Evolutionary conservation across 92 coral and sea anemone genomes (phyloP).

Genomic region (Desmophyllum pertusum): DNA sequence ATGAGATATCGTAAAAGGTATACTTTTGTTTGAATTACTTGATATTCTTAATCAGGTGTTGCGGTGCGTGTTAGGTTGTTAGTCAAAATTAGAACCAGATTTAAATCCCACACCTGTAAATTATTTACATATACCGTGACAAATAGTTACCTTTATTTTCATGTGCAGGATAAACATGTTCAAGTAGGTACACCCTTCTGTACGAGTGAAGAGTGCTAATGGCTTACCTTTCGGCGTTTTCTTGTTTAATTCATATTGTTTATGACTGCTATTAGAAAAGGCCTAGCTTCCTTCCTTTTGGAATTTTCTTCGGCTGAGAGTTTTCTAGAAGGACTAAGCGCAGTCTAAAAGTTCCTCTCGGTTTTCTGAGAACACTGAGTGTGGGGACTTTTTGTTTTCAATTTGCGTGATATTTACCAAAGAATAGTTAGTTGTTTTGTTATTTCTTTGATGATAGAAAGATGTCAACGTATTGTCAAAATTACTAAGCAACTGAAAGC

Average conservation of each 20-base stretch:
- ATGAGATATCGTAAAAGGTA: neutral
- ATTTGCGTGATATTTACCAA: neutral
- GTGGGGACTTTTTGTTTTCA: neutral
- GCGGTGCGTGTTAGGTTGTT: neutral
- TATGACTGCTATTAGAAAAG: neutral
- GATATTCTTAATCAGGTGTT: neutral
- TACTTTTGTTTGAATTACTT: neutral
- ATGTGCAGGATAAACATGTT: neutral
- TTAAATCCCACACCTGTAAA: conserved; percentile 6
- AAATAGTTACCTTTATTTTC: neutral
- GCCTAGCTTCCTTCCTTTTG: neutral
- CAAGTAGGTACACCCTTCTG: neutral
- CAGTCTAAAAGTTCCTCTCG: too few species aligned
- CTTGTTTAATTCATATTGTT: too few species aligned
- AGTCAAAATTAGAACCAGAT: neutral
- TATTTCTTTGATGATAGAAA: neutral
- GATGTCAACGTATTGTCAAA: conserved; percentile 8
- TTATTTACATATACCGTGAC: conserved; percentile 4
- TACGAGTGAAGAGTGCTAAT: neutral
- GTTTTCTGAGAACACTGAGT: neutral
- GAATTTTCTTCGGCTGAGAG: neutral
- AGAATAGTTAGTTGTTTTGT: conserved; percentile 3
- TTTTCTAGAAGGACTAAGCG: too few species aligned
- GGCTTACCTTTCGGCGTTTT: neutral
- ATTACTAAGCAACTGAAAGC: conserved; percentile 15